Evolutionary conservation across 2,888 invertebrate genomes (phyloP).

Genomic region (Callimorpha dominula): DNA sequence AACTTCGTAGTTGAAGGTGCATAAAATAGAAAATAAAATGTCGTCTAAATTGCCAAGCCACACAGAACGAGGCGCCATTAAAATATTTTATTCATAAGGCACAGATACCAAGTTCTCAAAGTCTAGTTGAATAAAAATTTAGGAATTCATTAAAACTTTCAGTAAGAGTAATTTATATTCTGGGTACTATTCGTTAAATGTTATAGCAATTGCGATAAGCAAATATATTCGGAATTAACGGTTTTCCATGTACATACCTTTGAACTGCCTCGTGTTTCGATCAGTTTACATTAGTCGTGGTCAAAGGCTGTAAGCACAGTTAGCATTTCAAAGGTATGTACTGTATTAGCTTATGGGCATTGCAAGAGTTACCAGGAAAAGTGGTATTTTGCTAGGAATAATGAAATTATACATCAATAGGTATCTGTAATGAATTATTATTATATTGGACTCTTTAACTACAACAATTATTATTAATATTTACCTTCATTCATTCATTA

Average conservation of each 20-base stretch:
- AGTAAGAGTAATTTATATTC: not conserved
- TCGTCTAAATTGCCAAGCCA: not conserved
- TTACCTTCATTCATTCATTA: no score
- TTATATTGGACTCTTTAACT: no score
- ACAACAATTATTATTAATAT: no score
- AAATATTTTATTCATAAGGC: conserved; percentile 7
- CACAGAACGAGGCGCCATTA: not conserved
- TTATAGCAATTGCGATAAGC: not conserved
- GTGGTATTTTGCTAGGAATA: no score
- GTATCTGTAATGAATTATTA: no score
- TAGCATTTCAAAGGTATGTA: not conserved
- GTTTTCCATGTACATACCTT: not conserved
- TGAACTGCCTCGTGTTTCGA: not conserved
- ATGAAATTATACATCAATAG: no score
- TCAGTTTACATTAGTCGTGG: not conserved
- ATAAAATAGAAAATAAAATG: not conserved
- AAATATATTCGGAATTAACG: not conserved
- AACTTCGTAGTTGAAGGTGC: not conserved
- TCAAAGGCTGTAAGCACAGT: not conserved
- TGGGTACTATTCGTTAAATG: not conserved
- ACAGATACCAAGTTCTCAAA: not conserved
- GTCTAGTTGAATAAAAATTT: not conserved
- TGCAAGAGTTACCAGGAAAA: no score
- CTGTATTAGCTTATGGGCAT: no score
- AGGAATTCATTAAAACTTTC: not conserved